Evolutionary conservation across 2,797 vertebrate genomes (phyloP).

Genomic region (Ataeniobius toweri): DNA sequence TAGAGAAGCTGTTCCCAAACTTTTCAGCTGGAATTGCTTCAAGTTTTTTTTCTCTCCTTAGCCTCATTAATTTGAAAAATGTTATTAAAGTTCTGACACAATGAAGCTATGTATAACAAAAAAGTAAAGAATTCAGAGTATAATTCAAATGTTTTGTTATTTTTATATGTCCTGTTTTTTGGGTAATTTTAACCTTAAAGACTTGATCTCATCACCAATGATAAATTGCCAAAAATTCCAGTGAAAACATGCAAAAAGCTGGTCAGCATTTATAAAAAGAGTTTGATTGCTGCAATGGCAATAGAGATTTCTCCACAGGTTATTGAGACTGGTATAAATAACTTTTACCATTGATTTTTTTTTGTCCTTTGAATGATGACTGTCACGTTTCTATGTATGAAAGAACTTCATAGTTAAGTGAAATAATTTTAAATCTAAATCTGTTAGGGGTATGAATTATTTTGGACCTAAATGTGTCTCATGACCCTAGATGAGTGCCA

Average conservation of each 20-base stretch:
- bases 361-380: background rate
- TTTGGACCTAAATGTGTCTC: background rate
- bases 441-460: background rate
- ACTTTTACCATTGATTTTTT: background rate
- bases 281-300: background rate
- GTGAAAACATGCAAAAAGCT: background rate
- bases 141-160: background rate
- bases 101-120: background rate
- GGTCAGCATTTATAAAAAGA: background rate
- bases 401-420: too few relatives aligned
- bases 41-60: background rate
- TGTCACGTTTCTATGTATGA: background rate
- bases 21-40: slow-evolving; percentile 1
- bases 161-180: background rate
- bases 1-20: background rate
- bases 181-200: background rate
- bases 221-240: background rate
- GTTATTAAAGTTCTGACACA: background rate
- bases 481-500: background rate
- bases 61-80: background rate
- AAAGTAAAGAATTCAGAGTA: background rate
- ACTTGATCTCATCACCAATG: background rate
- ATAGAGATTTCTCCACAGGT: background rate
- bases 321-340: background rate
- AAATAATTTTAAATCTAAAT: too few relatives aligned